These are phyloP conservation scores for Leucophenga maculata DNA, from an alignment of 2,888 invertebrate genomes.

Conservation along the genomic window DNA sequence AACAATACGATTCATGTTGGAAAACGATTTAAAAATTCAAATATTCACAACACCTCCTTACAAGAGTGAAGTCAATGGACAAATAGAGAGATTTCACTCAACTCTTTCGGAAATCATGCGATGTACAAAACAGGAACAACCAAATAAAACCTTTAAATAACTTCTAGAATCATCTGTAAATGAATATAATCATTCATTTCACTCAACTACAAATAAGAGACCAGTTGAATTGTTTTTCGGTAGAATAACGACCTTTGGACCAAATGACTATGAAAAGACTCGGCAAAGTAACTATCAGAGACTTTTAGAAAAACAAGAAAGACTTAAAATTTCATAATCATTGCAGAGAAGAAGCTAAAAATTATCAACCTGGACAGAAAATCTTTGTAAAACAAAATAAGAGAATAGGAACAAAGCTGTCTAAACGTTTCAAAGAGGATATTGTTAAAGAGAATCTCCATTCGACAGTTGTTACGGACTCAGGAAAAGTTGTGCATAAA, in stretches of 20 bases:
- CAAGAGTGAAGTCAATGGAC: constrained; percentile 34
- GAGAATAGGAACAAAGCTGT: not conserved
- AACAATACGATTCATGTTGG: no score
- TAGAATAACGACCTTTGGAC: constrained; percentile 7
- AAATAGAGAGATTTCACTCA: constrained; percentile 38
- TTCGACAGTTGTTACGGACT: no score
- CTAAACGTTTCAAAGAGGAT: not conserved
- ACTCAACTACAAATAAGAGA: not conserved
- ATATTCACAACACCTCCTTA: constrained; percentile 4
- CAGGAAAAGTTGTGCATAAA: no score
- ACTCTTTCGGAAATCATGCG: constrained; percentile 37
- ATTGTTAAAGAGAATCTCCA: not conserved
- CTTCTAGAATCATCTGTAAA: not conserved
- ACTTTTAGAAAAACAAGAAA: not conserved
- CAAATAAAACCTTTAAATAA: not conserved
- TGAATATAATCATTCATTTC: not conserved
- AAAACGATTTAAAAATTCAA: no score
- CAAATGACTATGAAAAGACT: constrained; percentile 1
- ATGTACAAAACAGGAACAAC: constrained; percentile 28
- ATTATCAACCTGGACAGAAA: not conserved
- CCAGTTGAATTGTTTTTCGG: constrained; percentile 7
- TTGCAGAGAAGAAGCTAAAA: not conserved
- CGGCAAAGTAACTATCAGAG: not conserved
- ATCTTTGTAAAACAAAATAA: constrained; percentile 5
- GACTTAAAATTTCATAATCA: not conserved